Percentiles rank a stretch among this genome's conserved stretches.
Conservation (phyloP, 1,140 invertebrate genomes). For the Trachymyrmex cornetzi region DNA sequence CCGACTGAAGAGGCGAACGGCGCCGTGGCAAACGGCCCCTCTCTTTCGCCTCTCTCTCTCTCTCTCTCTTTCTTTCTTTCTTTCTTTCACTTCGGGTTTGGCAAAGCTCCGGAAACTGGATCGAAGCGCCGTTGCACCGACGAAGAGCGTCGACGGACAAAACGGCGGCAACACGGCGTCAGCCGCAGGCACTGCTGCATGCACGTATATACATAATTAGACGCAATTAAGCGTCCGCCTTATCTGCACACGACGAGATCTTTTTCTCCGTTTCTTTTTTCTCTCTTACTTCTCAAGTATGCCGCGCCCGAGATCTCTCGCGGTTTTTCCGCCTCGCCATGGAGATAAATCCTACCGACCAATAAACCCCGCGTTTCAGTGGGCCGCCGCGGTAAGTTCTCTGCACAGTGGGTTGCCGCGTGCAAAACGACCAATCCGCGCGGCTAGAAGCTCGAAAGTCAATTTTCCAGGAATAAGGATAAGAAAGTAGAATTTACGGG, state of each 20-base stretch:
- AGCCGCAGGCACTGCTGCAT: conserved; percentile 62
- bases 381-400: conserved; percentile 35
- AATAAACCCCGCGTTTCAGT: conserved; percentile 63
- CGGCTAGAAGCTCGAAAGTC: conserved; percentile 57
- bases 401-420: conserved; percentile 12
- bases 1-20: conserved; percentile 41
- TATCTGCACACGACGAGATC: conserved; percentile 71
- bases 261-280: conserved; percentile 3
- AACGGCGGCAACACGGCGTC: conserved; percentile 43
- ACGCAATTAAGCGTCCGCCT: conserved; percentile 83
- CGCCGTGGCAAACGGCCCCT: conserved; percentile 34
- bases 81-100: conserved; percentile 21
- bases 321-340: conserved; percentile 68
- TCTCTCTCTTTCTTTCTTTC: conserved; percentile 10
- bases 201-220: conserved; percentile 81
- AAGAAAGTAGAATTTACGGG: conserved; percentile 44
- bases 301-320: conserved; percentile 74
- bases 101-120: conserved; percentile 64
- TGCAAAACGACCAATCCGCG: conserved; percentile 42
- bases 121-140: conserved; percentile 68
- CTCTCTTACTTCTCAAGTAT: conserved; percentile 6
- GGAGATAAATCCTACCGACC: conserved; percentile 71
- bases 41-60: conserved; percentile 12
- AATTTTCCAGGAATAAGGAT: conserved; percentile 49
- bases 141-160: conserved; percentile 29